These are phyloP conservation scores for Leptinotarsa tumamoca DNA, from an alignment of 2,888 invertebrate species.

Conservation along the genomic window DNA sequence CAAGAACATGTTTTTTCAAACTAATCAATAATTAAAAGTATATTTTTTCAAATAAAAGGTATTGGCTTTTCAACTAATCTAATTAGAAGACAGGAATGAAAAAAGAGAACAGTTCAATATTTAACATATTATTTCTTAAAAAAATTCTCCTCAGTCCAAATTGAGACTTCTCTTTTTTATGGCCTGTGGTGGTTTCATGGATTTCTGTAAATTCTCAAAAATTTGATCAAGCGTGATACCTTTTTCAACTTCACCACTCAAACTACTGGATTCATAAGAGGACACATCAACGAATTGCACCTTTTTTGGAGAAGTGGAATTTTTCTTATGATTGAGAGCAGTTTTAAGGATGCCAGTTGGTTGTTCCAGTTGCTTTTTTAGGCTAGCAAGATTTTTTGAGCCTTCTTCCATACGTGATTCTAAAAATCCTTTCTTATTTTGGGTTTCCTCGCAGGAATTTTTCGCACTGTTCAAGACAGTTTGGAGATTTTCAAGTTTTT, in stretches of 20 bases:
- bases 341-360: slow-evolving; percentile 19
- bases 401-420: slow-evolving; percentile 1
- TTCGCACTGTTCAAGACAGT: background rate
- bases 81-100: background rate
- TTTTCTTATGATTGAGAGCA: background rate
- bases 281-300: slow-evolving; percentile 63
- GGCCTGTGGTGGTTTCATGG: background rate
- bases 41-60: no score
- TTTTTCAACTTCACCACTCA: slow-evolving; percentile 1
- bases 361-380: slow-evolving; percentile 12
- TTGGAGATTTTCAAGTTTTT: slow-evolving; percentile 13
- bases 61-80: no score
- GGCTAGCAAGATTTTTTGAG: background rate
- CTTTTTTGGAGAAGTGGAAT: slow-evolving; percentile 16
- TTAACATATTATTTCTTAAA: background rate
- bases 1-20: no score
- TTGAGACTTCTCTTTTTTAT: slow-evolving; percentile 19
- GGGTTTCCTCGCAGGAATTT: background rate
- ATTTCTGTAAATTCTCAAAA: slow-evolving; percentile 11
- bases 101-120: background rate
- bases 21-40: no score
- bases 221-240: slow-evolving; percentile 16
- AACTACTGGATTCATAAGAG: slow-evolving; percentile 58
- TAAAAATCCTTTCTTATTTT: background rate
- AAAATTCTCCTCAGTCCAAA: background rate